These are phyloP conservation scores for Acomys russatus DNA, from an alignment of 2,797 vertebrate species.

Conservation along the genomic window DNA sequence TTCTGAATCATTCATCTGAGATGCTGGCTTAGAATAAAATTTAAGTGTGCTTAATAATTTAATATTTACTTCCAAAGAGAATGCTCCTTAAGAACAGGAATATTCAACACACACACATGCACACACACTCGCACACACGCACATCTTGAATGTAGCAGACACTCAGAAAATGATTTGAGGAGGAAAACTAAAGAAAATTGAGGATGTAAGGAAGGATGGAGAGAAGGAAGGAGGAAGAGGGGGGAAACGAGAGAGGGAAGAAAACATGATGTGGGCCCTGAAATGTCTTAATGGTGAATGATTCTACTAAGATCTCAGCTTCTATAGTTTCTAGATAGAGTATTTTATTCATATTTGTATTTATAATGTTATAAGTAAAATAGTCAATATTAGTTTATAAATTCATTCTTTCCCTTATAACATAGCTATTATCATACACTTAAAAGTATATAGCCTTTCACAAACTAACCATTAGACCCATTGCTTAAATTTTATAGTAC, in stretches of 20 bases:
- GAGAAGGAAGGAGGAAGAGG: background rate
- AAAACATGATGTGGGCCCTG: background rate
- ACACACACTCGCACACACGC: background rate
- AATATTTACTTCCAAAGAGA: slow-evolving; percentile 36
- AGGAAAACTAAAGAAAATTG: slow-evolving; percentile 30
- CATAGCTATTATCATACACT: slow-evolving; percentile 4
- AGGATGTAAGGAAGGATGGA: background rate
- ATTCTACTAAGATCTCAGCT: slow-evolving; percentile 37
- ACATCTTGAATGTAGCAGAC: background rate
- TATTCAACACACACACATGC: background rate
- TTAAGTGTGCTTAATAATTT: slow-evolving; percentile 58
- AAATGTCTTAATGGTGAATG: slow-evolving; percentile 36
- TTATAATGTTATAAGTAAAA: background rate
- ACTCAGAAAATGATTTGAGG: slow-evolving; percentile 33
- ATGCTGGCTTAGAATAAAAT: slow-evolving; percentile 40
- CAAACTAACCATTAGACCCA: slow-evolving; percentile 16
- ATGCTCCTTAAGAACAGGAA: slow-evolving; percentile 26
- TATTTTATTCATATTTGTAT: background rate
- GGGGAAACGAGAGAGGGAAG: background rate
- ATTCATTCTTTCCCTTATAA: background rate
- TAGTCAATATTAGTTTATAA: slow-evolving; percentile 47
- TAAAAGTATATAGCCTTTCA: background rate
- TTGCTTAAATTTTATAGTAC: slow-evolving; percentile 37
- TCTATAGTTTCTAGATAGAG: slow-evolving; percentile 31
- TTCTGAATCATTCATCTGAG: slow-evolving; percentile 49